Evolutionary conservation across 2,888 invertebrate genomes (phyloP), one percentile per base, ranked within the genome.

Genomic region (Gnatocerus cornutus): DNA sequence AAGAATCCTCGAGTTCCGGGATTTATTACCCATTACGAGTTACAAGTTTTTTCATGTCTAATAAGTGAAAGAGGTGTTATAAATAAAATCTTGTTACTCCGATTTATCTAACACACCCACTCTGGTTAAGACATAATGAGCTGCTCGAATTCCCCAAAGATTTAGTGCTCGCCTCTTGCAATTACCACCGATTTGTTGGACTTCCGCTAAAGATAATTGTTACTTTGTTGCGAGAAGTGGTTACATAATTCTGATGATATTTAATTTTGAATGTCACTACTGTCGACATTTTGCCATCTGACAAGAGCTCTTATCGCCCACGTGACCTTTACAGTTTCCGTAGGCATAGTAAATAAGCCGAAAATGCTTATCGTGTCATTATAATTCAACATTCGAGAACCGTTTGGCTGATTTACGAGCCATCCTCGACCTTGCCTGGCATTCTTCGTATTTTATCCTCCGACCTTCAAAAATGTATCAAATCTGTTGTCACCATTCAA

Each of bases 61-160:
- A 53, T 14, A 55, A 55, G 56, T 43, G 21, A 43, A 39, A 27
- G 43, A 56, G 21, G 41, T 56, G 56, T 56, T 41, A 29, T 39
- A 56, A 43, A 56, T 39, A 43, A 53, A 33, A 12, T 39, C 56
- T 56, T 21, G n/a, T 56, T 56, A 56, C 56, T 14, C 33, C 33
- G 37, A 53, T 53, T 27, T 33, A 53, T 3, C 41, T 12, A 43
- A 46, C 45, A 59, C 59, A 33, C 59, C 59, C 33, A 59, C 46
- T 46, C n/a, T 41, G 12, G 37, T 16, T 12, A 45, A 41, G 59
- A 59, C 59, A 59, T 59, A 46, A 59, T 58, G 58, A 58, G 41
- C 56, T 56, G 14, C n/a, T 37, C 14, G 16, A 39, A 55, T 37
- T 21, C 10, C 9, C 39, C 37, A 21, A 55, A 55, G 39, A 55